A percentile compares a stretch with the other conserved stretches of the same genome.
Conservation (phyloP, 2,797 vertebrate species). For the Phalanger gymnotis region DNA sequence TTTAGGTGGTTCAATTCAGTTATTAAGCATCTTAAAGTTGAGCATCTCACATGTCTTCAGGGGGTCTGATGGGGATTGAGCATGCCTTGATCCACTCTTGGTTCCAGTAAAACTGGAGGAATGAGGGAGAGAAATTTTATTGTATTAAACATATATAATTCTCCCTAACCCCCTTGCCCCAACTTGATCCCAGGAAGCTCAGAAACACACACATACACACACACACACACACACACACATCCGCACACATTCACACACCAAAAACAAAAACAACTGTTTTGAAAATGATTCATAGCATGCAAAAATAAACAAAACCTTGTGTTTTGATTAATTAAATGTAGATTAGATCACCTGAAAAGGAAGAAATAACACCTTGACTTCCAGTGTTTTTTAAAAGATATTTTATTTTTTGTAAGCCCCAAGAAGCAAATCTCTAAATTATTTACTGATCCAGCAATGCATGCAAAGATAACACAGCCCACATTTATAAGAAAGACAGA, state of each 20-base stretch:
- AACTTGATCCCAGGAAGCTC: background rate
- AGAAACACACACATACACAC: background rate
- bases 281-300: background rate
- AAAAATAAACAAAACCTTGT: background rate
- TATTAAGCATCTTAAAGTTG: background rate
- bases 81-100: background rate
- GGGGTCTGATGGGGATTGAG: background rate
- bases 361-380: background rate
- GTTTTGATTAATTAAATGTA: background rate
- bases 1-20: background rate
- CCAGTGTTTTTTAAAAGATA: background rate
- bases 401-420: background rate
- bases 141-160: background rate
- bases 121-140: background rate
- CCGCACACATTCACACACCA: too few species aligned
- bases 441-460: background rate
- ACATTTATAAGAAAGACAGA: background rate
- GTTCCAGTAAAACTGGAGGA: background rate
- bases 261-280: background rate
- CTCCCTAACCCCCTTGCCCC: background rate
- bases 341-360: background rate
- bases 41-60: background rate
- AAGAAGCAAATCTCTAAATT: background rate
- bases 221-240: too few species aligned
- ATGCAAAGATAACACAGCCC: background rate